A percentile compares a stretch with the other conserved stretches of the same genome.
Evolutionary conservation across 2,797 vertebrate species (phyloP).

Genomic region (Phoeniculus purpureus): DNA sequence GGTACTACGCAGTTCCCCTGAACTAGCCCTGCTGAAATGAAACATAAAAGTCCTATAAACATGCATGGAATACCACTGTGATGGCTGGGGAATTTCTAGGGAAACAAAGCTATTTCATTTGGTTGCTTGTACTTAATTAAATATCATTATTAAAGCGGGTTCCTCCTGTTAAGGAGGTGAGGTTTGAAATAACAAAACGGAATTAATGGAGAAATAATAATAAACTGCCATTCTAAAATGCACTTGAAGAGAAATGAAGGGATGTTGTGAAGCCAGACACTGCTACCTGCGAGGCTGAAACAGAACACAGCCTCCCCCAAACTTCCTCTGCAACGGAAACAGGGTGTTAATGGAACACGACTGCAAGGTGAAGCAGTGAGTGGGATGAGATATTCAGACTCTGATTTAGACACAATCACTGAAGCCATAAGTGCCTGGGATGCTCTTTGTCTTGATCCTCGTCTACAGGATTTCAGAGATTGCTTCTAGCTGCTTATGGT

Average conservation of each 20-base stretch:
- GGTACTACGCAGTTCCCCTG: background rate
- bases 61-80: background rate
- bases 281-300: background rate
- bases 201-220: background rate
- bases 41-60: background rate
- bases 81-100: background rate
- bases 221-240: background rate
- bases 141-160: background rate
- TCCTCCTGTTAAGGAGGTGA: background rate
- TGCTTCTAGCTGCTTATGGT: rapidly evolving
- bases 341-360: background rate
- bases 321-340: background rate
- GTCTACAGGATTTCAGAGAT: background rate
- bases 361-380: background rate
- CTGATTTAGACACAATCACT: background rate
- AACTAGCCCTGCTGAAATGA: background rate
- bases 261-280: background rate
- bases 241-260: background rate
- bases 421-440: background rate
- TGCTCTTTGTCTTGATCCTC: background rate
- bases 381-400: background rate
- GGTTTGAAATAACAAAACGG: background rate
- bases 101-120: background rate
- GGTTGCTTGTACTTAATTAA: background rate
- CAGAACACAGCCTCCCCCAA: background rate